A percentile compares a stretch with the other conserved stretches of the same genome.
Evolutionary conservation across 2,797 vertebrate species (phyloP).

Genomic region (Tarsius wallacei): DNA sequence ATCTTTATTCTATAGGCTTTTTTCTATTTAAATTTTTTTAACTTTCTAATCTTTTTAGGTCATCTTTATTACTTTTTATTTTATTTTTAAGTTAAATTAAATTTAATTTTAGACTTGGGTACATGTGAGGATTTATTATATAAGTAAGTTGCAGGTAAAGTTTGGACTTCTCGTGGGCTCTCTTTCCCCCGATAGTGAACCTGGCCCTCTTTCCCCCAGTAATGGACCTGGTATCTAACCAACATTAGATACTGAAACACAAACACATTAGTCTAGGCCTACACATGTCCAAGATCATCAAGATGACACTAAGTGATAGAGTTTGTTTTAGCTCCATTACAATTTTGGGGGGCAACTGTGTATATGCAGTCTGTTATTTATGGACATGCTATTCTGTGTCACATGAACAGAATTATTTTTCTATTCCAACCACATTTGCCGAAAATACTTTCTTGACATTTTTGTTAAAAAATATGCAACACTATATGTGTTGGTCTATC

Average conservation of each 20-base stretch:
- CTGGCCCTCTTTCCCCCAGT: too few species aligned
- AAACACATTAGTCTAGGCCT: background rate
- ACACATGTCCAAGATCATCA: background rate
- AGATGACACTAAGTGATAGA: background rate
- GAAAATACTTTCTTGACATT: background rate
- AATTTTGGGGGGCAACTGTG: background rate
- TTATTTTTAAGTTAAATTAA: too few species aligned
- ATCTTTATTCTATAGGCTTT: background rate
- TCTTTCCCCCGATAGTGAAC: too few species aligned
- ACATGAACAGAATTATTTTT: background rate
- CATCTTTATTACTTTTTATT: too few species aligned
- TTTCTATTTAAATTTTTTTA: background rate
- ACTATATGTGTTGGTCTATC: background rate
- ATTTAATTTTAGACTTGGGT: too few species aligned
- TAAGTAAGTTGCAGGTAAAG: too few species aligned
- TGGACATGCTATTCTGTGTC: background rate
- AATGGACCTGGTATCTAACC: too few species aligned
- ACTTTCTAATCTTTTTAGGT: background rate
- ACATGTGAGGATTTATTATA: too few species aligned
- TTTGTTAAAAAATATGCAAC: background rate
- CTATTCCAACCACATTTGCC: background rate
- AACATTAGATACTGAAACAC: background rate
- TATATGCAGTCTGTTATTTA: background rate
- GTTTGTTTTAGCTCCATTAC: background rate
- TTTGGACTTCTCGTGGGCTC: too few species aligned